Evolutionary conservation across 2,888 invertebrate species (phyloP).

Genomic region (Saturnia pavonia): DNA sequence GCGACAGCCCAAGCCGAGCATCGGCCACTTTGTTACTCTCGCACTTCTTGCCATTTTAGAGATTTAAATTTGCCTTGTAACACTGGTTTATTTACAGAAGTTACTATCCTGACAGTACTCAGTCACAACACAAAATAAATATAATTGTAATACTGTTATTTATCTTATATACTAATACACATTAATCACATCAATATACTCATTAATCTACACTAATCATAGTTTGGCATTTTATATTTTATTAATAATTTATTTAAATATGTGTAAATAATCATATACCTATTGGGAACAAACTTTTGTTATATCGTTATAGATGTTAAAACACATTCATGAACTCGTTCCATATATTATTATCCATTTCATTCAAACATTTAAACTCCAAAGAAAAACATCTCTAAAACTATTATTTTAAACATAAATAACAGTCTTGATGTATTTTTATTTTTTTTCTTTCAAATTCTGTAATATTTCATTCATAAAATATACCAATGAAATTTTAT

Average conservation of each 20-base stretch:
- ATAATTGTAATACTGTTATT: slow-evolving; percentile 4
- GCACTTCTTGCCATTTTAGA: too few relatives aligned
- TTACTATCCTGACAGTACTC: slow-evolving; percentile 14
- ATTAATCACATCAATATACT: not conserved
- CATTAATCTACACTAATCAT: slow-evolving; percentile 2
- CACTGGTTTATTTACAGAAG: not conserved
- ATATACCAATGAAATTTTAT: not conserved
- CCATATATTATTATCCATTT: not conserved
- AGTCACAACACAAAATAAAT: slow-evolving; percentile 25
- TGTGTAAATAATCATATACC: not conserved
- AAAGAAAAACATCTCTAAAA: not conserved
- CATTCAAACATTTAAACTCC: not conserved
- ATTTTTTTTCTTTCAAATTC: not conserved
- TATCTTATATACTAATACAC: not conserved
- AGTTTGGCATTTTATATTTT: slow-evolving; percentile 9
- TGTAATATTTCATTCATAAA: not conserved
- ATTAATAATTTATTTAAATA: not conserved
- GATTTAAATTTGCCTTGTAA: not conserved
- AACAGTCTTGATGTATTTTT: not conserved
- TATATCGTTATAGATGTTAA: too few relatives aligned
- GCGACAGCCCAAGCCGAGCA: too few relatives aligned
- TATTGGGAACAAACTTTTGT: not conserved
- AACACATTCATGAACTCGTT: not conserved
- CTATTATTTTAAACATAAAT: not conserved
- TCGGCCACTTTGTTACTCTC: too few relatives aligned